Base-by-base conservation (phyloP, 2,888 invertebrate species). In the Glomeris marginata region DNA sequence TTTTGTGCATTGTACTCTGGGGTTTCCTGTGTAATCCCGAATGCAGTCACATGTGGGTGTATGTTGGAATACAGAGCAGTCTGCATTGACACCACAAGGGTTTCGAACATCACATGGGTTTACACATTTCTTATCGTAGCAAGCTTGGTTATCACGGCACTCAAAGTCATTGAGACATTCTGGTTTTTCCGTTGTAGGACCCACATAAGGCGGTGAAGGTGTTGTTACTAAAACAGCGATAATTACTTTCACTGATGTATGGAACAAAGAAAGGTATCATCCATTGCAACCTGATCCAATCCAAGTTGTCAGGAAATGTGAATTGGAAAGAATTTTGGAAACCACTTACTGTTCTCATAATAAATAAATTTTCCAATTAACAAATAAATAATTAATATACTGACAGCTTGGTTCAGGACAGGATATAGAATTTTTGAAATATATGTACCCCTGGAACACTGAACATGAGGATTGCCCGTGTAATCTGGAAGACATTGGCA, bases 121-220 rank as follows among this genome's bases (percentile, higher is more conserved):
- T n/a, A n/a, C n/a, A n/a, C n/a, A n/a, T n/a, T n/a, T 75, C 60
- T 81, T 80, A 57, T 79, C 78, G 55, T 75, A 72, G 62, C 91
- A 91, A 47, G 84, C 81, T 65, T 84, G 81, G 57, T 81, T 79
- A 4, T 80, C 77, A 57, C 80, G 80, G 63, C 91, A 91, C 64
- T 90, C 87, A 1, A 81, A 78, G 63, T 88, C 80, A 10, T 77
- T 76, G 53, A 81, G 76, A 63, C 90, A 91, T 38, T 88, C 88
- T 35, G 44, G 44, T 22, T 16, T 41, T 13, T 13, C 21, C 22
- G 44, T 16, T 8, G 44, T 20, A 21, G 44, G 44, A 10, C 21
- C 8, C 11, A 15, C 10, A 11, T 20, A 28, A 10, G 44, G 44
- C 10, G 44, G 11, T 21, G 44, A 28, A 10, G 44, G 44, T 10